These are phyloP conservation scores for Brienomyrus longianalis DNA, from an alignment of 2,113 vertebrate genomes.

Conservation along the genomic window DNA sequence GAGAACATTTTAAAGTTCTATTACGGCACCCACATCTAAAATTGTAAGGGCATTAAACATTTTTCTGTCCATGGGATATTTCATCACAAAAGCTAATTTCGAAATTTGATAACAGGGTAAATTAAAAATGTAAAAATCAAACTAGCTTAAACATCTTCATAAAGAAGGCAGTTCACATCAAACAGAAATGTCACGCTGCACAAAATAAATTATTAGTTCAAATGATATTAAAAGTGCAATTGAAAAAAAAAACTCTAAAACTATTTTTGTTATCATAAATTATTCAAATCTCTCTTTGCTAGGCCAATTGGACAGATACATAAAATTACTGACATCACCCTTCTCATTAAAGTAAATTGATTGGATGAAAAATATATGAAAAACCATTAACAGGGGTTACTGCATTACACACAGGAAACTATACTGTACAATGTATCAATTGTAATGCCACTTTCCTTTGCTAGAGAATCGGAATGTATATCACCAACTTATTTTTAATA, in stretches of 20 bases:
- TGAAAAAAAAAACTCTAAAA: not conserved
- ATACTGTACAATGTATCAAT: not conserved
- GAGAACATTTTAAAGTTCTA: not conserved
- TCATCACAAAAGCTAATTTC: not conserved
- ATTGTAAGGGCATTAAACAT: not conserved
- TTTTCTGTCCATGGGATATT: not conserved
- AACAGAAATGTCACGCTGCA: not conserved
- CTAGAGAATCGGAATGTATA: not conserved
- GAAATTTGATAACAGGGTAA: not conserved
- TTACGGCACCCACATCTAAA: not conserved
- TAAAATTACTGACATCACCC: not conserved
- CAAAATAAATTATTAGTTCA: not conserved
- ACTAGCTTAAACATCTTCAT: not conserved
- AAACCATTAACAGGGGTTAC: not conserved
- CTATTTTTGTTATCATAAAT: not conserved
- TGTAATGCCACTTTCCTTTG: not conserved
- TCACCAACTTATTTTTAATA: not conserved
- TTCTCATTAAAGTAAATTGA: slow-evolving; percentile 7
- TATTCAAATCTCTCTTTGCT: not conserved
- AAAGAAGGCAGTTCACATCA: not conserved
- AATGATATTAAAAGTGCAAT: not conserved
- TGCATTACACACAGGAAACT: not conserved
- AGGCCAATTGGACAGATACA: not conserved
- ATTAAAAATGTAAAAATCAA: not conserved
- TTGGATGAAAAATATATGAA: slow-evolving; percentile 1